Conservation (phyloP, 2,888 invertebrate species). For the Pinctada fucata region DNA sequence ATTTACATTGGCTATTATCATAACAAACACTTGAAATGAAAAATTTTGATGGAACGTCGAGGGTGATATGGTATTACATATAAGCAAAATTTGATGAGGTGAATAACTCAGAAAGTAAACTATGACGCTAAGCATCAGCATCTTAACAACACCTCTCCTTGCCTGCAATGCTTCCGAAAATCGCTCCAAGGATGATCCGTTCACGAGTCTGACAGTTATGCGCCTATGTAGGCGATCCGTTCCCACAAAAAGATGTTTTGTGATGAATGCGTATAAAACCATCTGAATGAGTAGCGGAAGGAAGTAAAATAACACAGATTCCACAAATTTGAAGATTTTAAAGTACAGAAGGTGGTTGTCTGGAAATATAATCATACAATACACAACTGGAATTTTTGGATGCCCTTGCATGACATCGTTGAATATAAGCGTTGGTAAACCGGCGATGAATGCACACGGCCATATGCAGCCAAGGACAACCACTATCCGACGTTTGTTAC, state of each 20-base stretch:
- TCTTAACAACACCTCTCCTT: constrained; percentile 76
- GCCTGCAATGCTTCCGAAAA: constrained; percentile 70
- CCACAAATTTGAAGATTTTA: constrained; percentile 70
- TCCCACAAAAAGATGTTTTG: constrained; percentile 71
- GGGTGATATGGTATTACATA: constrained; percentile 69
- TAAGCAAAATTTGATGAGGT: constrained; percentile 76
- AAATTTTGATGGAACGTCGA: constrained; percentile 72
- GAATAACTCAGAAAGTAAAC: constrained; percentile 78
- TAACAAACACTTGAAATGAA: constrained; percentile 73
- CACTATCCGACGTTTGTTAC: constrained; percentile 72
- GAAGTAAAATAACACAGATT: constrained; percentile 75
- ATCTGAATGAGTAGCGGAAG: constrained; percentile 74
- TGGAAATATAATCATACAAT: constrained; percentile 72
- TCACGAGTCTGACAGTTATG: constrained; percentile 55
- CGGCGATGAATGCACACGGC: constrained; percentile 72
- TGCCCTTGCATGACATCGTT: constrained; percentile 63
- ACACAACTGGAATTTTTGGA: constrained; percentile 55
- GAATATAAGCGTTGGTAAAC: constrained; percentile 73
- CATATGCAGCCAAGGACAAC: constrained; percentile 74
- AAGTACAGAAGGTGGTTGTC: constrained; percentile 56
- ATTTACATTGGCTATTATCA: constrained; percentile 75
- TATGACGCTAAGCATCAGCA: constrained; percentile 77
- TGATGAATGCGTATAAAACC: constrained; percentile 72
- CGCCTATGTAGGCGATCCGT: constrained; percentile 66
- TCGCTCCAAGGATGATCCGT: constrained; percentile 57